Evolutionary conservation across 2,888 invertebrate genomes (phyloP), one percentile per base, ranked within the genome.

Genomic region (Augiades crinisus): DNA sequence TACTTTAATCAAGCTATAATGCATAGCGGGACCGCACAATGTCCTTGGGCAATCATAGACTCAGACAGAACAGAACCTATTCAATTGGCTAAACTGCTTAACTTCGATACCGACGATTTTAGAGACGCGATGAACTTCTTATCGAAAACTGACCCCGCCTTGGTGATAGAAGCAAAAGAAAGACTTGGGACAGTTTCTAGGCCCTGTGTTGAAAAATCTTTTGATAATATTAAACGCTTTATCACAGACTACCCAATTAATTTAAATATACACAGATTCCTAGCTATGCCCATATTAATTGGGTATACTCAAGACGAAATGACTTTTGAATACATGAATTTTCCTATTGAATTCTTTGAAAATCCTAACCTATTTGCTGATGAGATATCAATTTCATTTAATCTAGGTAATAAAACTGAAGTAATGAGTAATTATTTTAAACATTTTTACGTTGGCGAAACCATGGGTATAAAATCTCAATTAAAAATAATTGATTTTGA

Each of bases 1-100:
- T 38, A 76, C 17, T 82, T 80, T 10, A 54, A 75, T 34, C 72
- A 74, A 63, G 78, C 62, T 0, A 73, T 83, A 6, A 55, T 78
- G 3, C 68, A 78, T 57, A 82, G 81, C 45, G 82, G 82, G 3
- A 69, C 75, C 0, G 54, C 70, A 6, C 59, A 62, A 4, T 57
- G 59, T 0, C 66, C 69, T 10, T 66, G 66, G 0, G 61, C 70
- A 5, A 67, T 69, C 33, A 58, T 51, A 0, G 70, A 65, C 10
- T 57, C 68, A 0, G 69, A 79, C 33, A 45, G 64, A 38, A 49
- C 60, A 2, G 67, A 70, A 12, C 69, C 78, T 6, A 51, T 67
- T 1, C 72, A 68, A 54, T 54, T 83, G 5, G 75, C 78, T n/a
- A 45, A 54, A 3, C 52, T 68, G 5, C 51, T 82, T 5, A 78